These are phyloP conservation scores for Ormyrus thymus DNA, from an alignment of 2,888 invertebrate species.

Conservation along the genomic window DNA sequence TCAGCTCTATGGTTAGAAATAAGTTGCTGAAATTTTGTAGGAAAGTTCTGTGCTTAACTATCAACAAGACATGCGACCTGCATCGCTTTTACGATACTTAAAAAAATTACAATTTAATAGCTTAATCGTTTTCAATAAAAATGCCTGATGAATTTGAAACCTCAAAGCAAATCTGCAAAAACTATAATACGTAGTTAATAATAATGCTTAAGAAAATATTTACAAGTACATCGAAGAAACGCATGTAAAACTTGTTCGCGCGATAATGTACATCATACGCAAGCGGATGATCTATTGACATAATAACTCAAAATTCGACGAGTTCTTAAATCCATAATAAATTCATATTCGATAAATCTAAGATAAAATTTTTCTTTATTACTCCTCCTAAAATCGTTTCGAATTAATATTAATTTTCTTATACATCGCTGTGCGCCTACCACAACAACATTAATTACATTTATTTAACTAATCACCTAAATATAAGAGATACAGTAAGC, in stretches of 20 bases:
- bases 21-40: slow-evolving; percentile 1
- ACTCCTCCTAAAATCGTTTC: slow-evolving; percentile 72
- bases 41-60: slow-evolving; percentile 27
- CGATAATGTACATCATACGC: slow-evolving; percentile 50
- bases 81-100: neutral
- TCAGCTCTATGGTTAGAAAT: slow-evolving; percentile 28
- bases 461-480: slow-evolving; percentile 74
- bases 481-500: slow-evolving; percentile 75
- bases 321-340: slow-evolving; percentile 44
- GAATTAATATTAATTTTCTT: slow-evolving; percentile 71
- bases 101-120: slow-evolving; percentile 16
- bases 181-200: slow-evolving; percentile 40
- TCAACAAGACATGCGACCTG: slow-evolving; percentile 8
- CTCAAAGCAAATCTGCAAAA: slow-evolving; percentile 45
- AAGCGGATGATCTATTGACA: slow-evolving; percentile 44
- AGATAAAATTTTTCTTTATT: slow-evolving; percentile 74
- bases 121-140: slow-evolving; percentile 16
- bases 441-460: slow-evolving; percentile 75
- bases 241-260: slow-evolving; percentile 46
- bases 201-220: slow-evolving; percentile 52
- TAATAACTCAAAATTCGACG: slow-evolving; percentile 51
- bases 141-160: slow-evolving; percentile 25
- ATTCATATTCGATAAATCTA: slow-evolving; percentile 62
- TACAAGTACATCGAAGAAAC: slow-evolving; percentile 52
- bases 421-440: slow-evolving; percentile 74